phyloP scores from a whole-genome alignment of 2,113 vertebrate genomes.

The Mustela lutreola region DNA sequence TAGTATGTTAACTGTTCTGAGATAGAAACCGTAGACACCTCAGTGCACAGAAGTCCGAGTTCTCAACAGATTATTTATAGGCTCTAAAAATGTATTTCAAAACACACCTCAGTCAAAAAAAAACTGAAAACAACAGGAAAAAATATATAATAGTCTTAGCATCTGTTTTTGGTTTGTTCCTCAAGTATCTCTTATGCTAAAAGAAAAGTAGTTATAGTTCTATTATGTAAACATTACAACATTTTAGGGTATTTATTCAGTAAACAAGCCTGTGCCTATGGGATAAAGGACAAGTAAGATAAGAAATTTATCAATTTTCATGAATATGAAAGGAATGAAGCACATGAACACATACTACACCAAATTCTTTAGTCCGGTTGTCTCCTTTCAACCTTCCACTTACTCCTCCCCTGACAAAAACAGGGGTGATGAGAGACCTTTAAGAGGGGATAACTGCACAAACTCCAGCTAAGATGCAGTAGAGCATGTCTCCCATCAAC shows the following conservation, averaged over 20 bases:
- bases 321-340: background rate
- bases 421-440: background rate
- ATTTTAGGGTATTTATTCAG: background rate
- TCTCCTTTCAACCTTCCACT: background rate
- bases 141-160: background rate
- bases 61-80: background rate
- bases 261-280: background rate
- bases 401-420: background rate
- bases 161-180: constrained; percentile 34
- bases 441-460: background rate
- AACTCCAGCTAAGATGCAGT: background rate
- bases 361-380: background rate
- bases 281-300: background rate
- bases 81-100: constrained; percentile 19
- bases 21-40: background rate
- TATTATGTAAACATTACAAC: background rate
- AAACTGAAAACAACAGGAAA: constrained; percentile 20
- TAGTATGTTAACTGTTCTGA: background rate
- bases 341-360: background rate
- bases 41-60: background rate
- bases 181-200: background rate
- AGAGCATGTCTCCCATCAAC: background rate
- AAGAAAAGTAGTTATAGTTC: background rate
- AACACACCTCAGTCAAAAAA: constrained; percentile 1
- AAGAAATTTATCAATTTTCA: background rate